Percentiles rank a stretch among this genome's conserved stretches.
Conservation (phyloP, 2,113 vertebrate genomes). For the Microtus ochrogaster region DNA sequence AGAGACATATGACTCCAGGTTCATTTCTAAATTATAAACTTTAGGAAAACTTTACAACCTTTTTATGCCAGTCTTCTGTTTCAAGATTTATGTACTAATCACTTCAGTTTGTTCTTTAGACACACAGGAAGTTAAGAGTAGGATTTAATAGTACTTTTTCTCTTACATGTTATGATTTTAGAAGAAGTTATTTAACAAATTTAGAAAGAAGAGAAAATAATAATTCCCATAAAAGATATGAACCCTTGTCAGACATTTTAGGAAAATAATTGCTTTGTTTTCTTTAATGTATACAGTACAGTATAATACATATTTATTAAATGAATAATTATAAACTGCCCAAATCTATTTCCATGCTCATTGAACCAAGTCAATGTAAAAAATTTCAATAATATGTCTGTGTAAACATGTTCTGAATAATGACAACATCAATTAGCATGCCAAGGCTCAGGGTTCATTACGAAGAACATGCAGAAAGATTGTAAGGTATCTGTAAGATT, state of each 20-base stretch:
- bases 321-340: neutral
- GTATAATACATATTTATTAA: neutral
- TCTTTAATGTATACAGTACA: neutral
- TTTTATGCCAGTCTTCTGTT: neutral
- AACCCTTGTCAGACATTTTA: neutral
- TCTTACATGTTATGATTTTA: neutral
- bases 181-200: neutral
- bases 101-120: no score
- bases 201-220: neutral
- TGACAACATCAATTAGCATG: neutral
- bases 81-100: neutral
- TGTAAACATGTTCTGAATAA: neutral
- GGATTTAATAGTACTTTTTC: neutral
- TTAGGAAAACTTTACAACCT: neutral
- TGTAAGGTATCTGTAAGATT: neutral
- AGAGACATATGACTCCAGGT: neutral
- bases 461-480: neutral
- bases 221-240: neutral
- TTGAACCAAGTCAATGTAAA: neutral
- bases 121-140: fast-evolving
- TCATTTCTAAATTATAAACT: neutral
- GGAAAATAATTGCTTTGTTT: neutral
- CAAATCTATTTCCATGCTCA: neutral
- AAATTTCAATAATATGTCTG: neutral
- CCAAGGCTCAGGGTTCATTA: neutral